phyloP scores from a whole-genome alignment of 2,888 invertebrate species.

The Stenichneumon culpator region DNA sequence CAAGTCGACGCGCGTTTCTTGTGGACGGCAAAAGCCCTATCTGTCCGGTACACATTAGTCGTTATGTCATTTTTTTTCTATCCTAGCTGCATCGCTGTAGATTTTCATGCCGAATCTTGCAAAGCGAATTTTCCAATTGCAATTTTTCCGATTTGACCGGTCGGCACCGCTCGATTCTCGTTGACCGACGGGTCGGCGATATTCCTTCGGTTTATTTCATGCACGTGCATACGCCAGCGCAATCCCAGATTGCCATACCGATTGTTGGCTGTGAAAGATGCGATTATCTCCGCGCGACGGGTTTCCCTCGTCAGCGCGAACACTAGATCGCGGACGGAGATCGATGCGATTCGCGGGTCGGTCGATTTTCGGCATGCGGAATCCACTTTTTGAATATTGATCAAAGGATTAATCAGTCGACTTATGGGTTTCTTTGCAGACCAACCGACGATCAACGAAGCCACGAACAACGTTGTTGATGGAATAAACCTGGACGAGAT shows the following conservation, averaged over 20 bases:
- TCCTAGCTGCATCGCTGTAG: neutral
- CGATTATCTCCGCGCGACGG: constrained; percentile 70
- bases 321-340: constrained; percentile 70
- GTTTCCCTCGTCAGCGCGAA: constrained; percentile 51
- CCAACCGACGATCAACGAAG: constrained; percentile 97
- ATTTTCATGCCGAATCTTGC: neutral
- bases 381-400: constrained; percentile 1
- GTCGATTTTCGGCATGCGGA: neutral
- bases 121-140: neutral
- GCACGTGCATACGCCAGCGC: too few species aligned
- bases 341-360: constrained; percentile 8
- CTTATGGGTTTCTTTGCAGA: constrained; percentile 87
- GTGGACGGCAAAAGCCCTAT: neutral
- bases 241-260: constrained; percentile 55
- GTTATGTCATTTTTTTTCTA: neutral
- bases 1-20: constrained; percentile 4
- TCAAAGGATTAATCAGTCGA: constrained; percentile 16
- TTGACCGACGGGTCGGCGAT: neutral
- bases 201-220: too few species aligned
- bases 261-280: constrained; percentile 73
- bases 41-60: neutral
- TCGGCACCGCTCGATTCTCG: neutral
- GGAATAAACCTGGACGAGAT: constrained; percentile 99
- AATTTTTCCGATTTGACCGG: neutral
- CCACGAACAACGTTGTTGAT: constrained; percentile 97